A percentile compares a stretch with the other conserved stretches of the same genome.
phyloP scores from a whole-genome alignment of 2,113 vertebrate species.

The Isurus oxyrinchus region DNA sequence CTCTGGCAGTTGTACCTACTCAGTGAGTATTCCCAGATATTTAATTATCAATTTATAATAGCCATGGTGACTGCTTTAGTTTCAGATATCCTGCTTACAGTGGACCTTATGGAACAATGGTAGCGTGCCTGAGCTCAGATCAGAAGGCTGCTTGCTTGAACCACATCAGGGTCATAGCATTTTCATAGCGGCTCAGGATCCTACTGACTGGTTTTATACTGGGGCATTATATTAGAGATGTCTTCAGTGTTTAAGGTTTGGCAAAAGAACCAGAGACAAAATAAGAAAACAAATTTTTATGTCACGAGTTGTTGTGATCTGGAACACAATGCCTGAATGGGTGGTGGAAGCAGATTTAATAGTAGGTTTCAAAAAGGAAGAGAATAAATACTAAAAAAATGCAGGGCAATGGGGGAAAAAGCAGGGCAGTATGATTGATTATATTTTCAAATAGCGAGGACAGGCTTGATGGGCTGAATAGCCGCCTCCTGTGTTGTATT shows the following conservation, averaged over 20 bases:
- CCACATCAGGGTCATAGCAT: not conserved
- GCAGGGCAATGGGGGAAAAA: no score
- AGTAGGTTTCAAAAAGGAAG: not conserved
- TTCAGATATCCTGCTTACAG: not conserved
- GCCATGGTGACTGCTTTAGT: not conserved
- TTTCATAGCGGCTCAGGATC: not conserved
- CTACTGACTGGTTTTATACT: not conserved
- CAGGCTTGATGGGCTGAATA: not conserved
- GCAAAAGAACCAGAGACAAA: no score
- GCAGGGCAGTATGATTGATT: not conserved
- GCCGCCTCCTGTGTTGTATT: not conserved
- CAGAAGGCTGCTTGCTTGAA: not conserved
- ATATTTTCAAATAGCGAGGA: not conserved
- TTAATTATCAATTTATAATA: not conserved
- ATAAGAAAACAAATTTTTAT: no score
- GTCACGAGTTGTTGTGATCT: not conserved
- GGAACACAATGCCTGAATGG: not conserved
- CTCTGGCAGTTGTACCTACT: not conserved
- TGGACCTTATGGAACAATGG: not conserved
- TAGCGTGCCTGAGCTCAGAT: not conserved
- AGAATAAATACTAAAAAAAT: not conserved
- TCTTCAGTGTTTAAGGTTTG: not conserved
- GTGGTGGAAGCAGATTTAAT: not conserved
- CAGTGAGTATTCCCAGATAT: no score
- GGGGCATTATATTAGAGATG: not conserved